Base-by-base conservation (phyloP, 2,113 vertebrate genomes). In the Hystrix cristata region DNA sequence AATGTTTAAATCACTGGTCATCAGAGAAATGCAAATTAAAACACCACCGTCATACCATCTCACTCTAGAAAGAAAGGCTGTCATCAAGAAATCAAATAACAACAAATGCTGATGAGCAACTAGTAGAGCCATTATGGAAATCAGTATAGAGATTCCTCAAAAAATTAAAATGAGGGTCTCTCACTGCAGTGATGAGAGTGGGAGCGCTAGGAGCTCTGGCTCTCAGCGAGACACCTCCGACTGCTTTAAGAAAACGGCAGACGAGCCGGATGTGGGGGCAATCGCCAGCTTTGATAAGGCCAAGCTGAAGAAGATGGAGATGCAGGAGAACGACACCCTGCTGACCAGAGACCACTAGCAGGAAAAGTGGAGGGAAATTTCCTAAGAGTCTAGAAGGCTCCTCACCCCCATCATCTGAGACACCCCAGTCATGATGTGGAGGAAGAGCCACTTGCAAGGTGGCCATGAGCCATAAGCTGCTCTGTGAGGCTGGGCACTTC, bases 301-400 rank as follows among this genome's bases (percentile, higher is more conserved):
- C 95, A 98, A 98, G 90, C 98, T 98, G 96, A 99, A 98, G 97
- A 99, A 99, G 65, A 98, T 97, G 0, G 98, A 98, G 96, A 99
- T 98, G 64, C 96, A 98, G 93, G 98, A 98, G 91, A 99, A 99
- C 94, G 99, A 99, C 94, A 97, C 98, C 57, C 97, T 99, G 97
- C 98, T 98, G 62, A 98, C 98, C 95, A 98, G 98, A 98, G 98
- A 98, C 97, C 91, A 98, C 97, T 65, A 98, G 71, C 97, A 98
- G 84, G 97, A 98, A 96, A 97, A 98, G 80, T 92, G 55, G 71
- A 96, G 94, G 90, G 97, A 98, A 29, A 95, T 97, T 84, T 97
- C 97, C 53, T 97, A 96, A 96, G 93, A 46, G 19, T 83, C 91
- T 57, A 62, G 65, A 95, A 94, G 90, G 81, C 27, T 14, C 69